A percentile compares a stretch with the other conserved stretches of the same genome.
Evolutionary conservation across 2,888 invertebrate genomes (phyloP).

Genomic region (Hermodice carunculata): DNA sequence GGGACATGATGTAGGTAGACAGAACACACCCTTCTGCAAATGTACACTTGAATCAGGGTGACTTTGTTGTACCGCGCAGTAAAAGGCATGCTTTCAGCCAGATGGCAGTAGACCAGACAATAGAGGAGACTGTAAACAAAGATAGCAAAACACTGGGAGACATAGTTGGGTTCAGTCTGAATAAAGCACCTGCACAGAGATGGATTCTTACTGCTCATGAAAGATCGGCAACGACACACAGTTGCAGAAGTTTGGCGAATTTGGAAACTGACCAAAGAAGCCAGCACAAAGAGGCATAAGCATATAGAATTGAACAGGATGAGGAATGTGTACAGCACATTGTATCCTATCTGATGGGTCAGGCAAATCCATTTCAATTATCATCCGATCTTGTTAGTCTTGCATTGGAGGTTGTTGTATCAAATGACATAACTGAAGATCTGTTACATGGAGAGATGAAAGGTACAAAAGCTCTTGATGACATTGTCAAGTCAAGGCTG

Average conservation of each 20-base stretch:
- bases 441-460: neutral
- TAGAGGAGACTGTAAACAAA: conserved; percentile 9
- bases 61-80: neutral
- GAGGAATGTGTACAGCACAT: neutral
- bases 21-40: neutral
- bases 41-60: neutral
- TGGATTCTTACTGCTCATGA: neutral
- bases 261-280: no score
- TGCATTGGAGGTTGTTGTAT: neutral
- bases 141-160: conserved; percentile 2
- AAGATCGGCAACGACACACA: neutral
- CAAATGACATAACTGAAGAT: neutral
- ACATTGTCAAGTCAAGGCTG: neutral
- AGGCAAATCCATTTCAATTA: neutral
- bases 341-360: neutral
- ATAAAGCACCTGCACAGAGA: no score
- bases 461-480: neutral
- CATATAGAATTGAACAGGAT: neutral
- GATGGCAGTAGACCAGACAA: conserved; percentile 8
- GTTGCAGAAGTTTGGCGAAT: neutral
- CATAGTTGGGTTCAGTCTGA: no score
- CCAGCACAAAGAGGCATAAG: neutral
- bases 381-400: neutral
- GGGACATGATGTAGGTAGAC: neutral
- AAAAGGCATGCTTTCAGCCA: neutral